These are phyloP conservation scores for Aurelia sp. DNA, from an alignment of 30 jellyfish, hydroid and myxozoan species.

Conservation along the genomic window DNA sequence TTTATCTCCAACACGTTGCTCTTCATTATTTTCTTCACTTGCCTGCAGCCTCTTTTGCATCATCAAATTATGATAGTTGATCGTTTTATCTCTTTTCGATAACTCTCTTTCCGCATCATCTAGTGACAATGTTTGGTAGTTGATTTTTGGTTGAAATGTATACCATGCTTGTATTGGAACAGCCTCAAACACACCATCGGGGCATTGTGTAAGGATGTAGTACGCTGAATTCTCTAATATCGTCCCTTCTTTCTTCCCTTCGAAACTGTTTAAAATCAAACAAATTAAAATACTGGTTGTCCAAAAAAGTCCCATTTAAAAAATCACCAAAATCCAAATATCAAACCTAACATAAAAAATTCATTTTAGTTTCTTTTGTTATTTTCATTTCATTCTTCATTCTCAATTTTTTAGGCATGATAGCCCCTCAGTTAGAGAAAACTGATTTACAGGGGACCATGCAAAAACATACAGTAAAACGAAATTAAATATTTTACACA, in stretches of 20 bases:
- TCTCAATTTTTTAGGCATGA: no score
- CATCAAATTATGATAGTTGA: constrained; percentile 75
- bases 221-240: constrained; percentile 90
- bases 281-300: background rate
- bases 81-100: constrained; percentile 85
- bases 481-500: no score
- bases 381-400: no score
- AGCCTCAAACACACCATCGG: constrained; percentile 97
- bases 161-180: constrained; percentile 98
- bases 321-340: background rate
- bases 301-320: background rate
- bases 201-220: constrained; percentile 90
- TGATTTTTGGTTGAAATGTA: constrained; percentile 84
- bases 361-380: no score
- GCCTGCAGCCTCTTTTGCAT: constrained; percentile 73
- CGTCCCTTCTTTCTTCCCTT: constrained; percentile 92
- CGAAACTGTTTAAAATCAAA: constrained; percentile 40
- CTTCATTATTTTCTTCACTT: constrained; percentile 62
- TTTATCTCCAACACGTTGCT: constrained; percentile 40
- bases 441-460: no score
- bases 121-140: constrained; percentile 76
- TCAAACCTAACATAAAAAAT: no score
- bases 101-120: constrained; percentile 95
- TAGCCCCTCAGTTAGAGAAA: no score
- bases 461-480: no score